A percentile compares a stretch with the other conserved stretches of the same genome.
These are phyloP conservation scores for Bellardia bayeri DNA, from an alignment of 2,888 invertebrate genomes.

Conservation along the genomic window DNA sequence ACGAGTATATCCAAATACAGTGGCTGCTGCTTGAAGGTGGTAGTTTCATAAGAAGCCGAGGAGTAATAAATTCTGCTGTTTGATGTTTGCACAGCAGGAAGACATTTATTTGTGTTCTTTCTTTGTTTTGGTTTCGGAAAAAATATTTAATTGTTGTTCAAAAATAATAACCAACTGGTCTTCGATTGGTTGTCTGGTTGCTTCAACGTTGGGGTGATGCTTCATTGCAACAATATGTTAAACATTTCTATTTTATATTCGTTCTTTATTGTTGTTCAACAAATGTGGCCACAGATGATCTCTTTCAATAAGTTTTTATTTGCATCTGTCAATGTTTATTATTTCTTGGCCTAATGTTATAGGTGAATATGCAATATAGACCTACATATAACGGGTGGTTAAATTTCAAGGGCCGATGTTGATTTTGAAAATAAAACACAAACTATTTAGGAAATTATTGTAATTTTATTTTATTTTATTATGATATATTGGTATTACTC, in stretches of 20 bases:
- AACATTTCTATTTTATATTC: neutral
- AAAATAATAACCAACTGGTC: conserved; percentile 70
- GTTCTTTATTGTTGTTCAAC: conserved; percentile 1
- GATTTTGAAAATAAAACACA: too few species aligned
- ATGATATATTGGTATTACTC: too few species aligned
- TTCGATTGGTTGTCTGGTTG: neutral
- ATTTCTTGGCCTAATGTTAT: conserved; percentile 2
- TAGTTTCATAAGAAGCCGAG: conserved; percentile 12
- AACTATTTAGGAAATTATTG: too few species aligned
- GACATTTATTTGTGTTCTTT: conserved; percentile 57
- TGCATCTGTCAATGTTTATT: conserved; percentile 6
- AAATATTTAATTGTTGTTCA: conserved; percentile 58
- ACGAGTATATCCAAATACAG: neutral
- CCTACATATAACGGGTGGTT: too few species aligned
- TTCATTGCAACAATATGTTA: conserved; percentile 21
- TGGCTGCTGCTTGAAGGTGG: neutral
- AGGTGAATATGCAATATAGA: too few species aligned
- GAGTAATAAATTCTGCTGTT: conserved; percentile 60
- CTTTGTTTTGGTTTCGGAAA: conserved; percentile 31
- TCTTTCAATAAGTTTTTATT: conserved; percentile 29
- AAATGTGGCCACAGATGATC: conserved; percentile 67
- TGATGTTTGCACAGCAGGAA: conserved; percentile 73
- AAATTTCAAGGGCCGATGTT: too few species aligned
- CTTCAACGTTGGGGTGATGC: too few species aligned
- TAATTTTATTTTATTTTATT: too few species aligned